A percentile compares a stretch with the other conserved stretches of the same genome.
Conservation (phyloP, 2,888 invertebrate genomes). For the Ochlodes sylvanus region DNA sequence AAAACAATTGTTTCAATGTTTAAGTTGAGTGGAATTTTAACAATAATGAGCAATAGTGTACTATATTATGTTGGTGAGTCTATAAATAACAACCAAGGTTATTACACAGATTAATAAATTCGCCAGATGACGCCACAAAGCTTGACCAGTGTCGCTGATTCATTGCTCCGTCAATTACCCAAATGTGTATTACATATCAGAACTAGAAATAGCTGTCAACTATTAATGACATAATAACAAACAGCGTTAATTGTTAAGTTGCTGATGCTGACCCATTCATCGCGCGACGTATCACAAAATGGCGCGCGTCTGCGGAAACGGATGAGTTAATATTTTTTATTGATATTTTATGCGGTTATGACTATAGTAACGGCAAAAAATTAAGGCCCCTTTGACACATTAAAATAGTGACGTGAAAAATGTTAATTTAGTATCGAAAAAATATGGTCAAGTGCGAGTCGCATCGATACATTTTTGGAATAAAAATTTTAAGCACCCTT, state of each 20-base stretch:
- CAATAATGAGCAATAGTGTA: too few species aligned
- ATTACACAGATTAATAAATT: background rate
- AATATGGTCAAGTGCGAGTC: too few species aligned
- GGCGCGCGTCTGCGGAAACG: background rate
- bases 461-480: too few species aligned
- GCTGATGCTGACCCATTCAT: conserved; percentile 8
- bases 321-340: background rate
- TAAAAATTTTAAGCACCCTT: too few species aligned
- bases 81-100: background rate
- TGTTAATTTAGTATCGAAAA: too few species aligned
- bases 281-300: too few species aligned
- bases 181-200: conserved; percentile 25
- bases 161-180: conserved; percentile 37
- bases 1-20: too few species aligned
- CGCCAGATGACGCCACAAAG: conserved; percentile 43
- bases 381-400: too few species aligned
- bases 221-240: conserved; percentile 22
- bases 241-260: conserved; percentile 2
- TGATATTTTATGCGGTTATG: background rate
- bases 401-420: too few species aligned
- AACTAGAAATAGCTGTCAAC: conserved; percentile 31
- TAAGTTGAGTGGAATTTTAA: too few species aligned
- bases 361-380: too few species aligned
- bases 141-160: conserved; percentile 46
- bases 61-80: too few species aligned